Conservation (phyloP, 2,113 vertebrate species). For the Anser cygnoides region DNA sequence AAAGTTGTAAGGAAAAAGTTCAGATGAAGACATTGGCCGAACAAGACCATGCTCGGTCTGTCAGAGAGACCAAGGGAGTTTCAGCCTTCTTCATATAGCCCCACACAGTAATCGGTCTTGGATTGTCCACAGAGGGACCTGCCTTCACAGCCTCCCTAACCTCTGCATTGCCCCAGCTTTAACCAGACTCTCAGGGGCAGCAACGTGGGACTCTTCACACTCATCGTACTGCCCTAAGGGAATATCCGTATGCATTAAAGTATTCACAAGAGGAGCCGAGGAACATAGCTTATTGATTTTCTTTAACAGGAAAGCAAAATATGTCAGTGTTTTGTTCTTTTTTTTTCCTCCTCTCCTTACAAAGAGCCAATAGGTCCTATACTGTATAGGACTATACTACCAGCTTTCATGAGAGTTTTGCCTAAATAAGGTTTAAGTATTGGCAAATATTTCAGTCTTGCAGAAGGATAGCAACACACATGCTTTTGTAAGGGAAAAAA, state of each 20-base stretch:
- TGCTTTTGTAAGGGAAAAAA: not conserved
- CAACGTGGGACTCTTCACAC: not conserved
- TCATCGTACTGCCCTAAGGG: not conserved
- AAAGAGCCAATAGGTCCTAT: not conserved
- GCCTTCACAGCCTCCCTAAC: not conserved
- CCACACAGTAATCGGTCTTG: not conserved
- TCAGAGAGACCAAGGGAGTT: not conserved
- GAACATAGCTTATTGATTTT: not conserved
- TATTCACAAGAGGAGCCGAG: not conserved
- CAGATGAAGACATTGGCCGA: not conserved
- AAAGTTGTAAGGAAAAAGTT: not conserved
- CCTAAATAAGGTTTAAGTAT: not conserved
- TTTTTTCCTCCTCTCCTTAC: not conserved
- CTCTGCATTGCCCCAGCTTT: not conserved
- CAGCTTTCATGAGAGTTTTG: not conserved
- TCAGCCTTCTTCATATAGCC: fast-evolving
- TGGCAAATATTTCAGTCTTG: not conserved
- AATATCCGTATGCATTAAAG: not conserved
- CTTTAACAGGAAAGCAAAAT: not conserved
- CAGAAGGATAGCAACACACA: not conserved
- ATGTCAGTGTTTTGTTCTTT: not conserved
- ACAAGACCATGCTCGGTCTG: not conserved
- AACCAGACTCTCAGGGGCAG: not conserved
- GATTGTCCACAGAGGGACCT: not conserved
- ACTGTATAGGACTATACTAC: not conserved